Evolutionary conservation across 2,113 vertebrate species (phyloP).

Genomic region (Propithecus coquereli): DNA sequence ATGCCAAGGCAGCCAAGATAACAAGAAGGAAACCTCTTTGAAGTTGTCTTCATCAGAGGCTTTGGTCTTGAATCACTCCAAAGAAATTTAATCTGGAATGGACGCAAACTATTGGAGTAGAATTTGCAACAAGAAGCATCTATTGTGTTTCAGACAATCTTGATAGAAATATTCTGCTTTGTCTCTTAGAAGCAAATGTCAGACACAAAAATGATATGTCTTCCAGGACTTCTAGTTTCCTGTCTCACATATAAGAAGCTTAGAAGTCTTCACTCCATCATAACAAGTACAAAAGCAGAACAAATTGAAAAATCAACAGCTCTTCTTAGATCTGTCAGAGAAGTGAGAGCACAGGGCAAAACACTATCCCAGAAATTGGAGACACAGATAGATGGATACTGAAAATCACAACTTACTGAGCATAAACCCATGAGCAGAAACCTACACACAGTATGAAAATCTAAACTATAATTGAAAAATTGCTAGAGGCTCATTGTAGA

Average conservation of each 20-base stretch:
- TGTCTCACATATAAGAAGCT: not conserved
- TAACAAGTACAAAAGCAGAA: not conserved
- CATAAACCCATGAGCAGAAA: not conserved
- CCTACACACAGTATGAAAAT: not conserved
- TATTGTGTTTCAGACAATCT: not conserved
- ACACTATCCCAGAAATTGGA: not conserved
- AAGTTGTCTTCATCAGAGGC: not conserved
- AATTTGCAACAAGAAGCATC: not conserved
- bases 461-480: not conserved
- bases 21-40: not conserved
- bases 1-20: not conserved
- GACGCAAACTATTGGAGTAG: not conserved
- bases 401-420: not conserved
- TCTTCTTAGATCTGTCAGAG: not conserved
- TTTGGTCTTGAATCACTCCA: constrained; percentile 14
- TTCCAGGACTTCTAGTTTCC: constrained; percentile 75
- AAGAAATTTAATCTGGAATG: constrained; percentile 3
- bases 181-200: constrained; percentile 95
- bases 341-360: not conserved
- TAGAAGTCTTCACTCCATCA: not conserved
- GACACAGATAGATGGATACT: not conserved
- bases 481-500: not conserved
- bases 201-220: constrained; percentile 91
- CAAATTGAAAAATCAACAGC: not conserved
- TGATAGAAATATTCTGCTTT: constrained; percentile 90